Percentiles rank a stretch among this genome's conserved stretches.
phyloP scores from a whole-genome alignment of 2,888 invertebrate species.

The Lochmaea crataegi region DNA sequence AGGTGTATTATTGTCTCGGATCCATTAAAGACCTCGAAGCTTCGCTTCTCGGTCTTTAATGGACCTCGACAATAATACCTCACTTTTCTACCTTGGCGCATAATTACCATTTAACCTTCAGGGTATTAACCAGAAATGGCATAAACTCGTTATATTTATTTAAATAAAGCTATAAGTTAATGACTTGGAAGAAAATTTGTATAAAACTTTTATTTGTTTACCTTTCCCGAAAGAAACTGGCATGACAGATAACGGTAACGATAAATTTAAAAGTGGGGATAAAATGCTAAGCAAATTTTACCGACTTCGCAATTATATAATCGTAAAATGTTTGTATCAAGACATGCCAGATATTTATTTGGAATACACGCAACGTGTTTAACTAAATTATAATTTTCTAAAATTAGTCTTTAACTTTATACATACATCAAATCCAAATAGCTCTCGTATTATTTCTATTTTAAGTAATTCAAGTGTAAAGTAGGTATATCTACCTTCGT shows the following conservation, averaged over 20 bases:
- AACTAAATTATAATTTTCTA: conserved; percentile 3
- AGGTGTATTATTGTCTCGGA: no score
- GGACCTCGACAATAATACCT: no score
- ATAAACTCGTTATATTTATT: no score
- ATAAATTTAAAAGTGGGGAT: neutral
- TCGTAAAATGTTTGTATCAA: conserved; percentile 4
- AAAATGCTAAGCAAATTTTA: neutral
- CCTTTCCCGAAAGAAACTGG: neutral
- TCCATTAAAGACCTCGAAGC: no score
- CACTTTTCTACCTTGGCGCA: no score
- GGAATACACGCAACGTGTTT: neutral
- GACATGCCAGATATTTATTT: neutral
- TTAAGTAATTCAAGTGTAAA: neutral
- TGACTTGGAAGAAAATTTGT: no score
- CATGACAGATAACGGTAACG: neutral
- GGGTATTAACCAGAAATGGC: no score
- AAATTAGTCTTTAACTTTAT: neutral
- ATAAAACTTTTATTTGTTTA: neutral
- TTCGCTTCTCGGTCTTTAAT: no score
- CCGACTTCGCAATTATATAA: neutral
- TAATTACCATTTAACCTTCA: no score
- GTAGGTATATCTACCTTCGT: neutral
- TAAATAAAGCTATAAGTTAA: no score
- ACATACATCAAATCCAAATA: neutral
- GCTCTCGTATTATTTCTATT: neutral